Evolutionary conservation across 2,888 invertebrate species (phyloP), one percentile per base, ranked within the genome.

Genomic region (Halictus ligatus): DNA sequence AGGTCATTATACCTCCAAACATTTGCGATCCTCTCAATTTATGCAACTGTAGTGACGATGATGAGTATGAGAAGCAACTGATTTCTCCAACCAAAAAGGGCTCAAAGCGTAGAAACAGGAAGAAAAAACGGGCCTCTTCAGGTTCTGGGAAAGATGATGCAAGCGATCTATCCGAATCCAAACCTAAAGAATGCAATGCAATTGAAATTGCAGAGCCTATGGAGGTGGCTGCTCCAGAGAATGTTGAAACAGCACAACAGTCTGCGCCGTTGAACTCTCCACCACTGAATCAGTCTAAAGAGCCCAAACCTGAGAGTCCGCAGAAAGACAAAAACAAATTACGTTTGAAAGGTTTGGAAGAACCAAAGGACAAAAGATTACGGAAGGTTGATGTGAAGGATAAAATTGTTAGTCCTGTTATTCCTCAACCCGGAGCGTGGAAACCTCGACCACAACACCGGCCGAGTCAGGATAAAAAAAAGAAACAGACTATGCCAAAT

Each of bases 1-100:
- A 98, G 96, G 98, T 98, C 5, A 97, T 98, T 84, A 98, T 99
- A 94, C 99, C 99, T 76, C 98, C 98, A 54, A 98, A 99, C 94
- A 98, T 98, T 76, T 96, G 97, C 92, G 99, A 99, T 96, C 99
- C 99, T 1, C 95, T 99, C 77, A 98, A 99, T 95, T 96, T 99
- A 82, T 95, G 91, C 21, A 95, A 95, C 80, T 96, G 97, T 93
- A 96, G 97, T 71, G 98, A 98, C 93, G 97, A 98, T 92, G 97
- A 97, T 67, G 98, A 98, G 92, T 98, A 98, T 94, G 98, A 98
- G 93, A 97, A 98, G 91, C 97, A 97, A 90, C 95, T 98, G 8
- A 97, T 97, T 94, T 98, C 97, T 3, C 98, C 96, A 80, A 96
- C 96, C 92, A 97, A 97, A 91, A 97, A 94, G 95, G 95, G 95